Percentiles rank a stretch among this genome's conserved stretches.
phyloP scores from a whole-genome alignment of 2,888 invertebrate species.

The Coenonympha arcania region DNA sequence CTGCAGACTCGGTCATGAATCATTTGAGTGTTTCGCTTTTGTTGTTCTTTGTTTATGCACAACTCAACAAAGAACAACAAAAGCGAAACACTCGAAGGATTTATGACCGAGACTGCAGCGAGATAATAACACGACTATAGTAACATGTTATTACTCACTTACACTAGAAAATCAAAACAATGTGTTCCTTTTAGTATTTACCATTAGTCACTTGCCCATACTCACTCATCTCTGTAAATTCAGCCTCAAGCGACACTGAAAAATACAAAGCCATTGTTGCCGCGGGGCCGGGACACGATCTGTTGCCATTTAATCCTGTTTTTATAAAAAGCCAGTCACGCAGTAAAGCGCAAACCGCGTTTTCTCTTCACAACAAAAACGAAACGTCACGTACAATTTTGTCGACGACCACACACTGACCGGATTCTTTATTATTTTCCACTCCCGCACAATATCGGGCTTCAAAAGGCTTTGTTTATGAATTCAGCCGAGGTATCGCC shows the following conservation, averaged over 20 bases:
- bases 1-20: too few relatives aligned
- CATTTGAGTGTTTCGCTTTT: too few relatives aligned
- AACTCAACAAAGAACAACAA: too few relatives aligned
- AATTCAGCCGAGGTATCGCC: constrained; percentile 14
- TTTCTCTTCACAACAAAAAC: constrained; percentile 5
- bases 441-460: constrained; percentile 10
- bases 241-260: background rate
- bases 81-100: too few relatives aligned
- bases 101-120: too few relatives aligned
- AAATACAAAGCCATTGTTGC: background rate
- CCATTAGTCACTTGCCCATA: too few relatives aligned
- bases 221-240: background rate
- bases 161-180: too few relatives aligned
- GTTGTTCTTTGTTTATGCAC: too few relatives aligned
- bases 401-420: constrained; percentile 6
- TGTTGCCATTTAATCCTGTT: background rate
- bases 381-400: constrained; percentile 8
- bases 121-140: too few relatives aligned
- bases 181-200: background rate
- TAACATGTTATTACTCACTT: too few relatives aligned
- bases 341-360: background rate
- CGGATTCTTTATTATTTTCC: constrained; percentile 16
- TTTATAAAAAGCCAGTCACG: constrained; percentile 3
- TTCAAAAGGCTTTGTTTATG: constrained; percentile 18
- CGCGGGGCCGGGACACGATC: background rate